A percentile compares a stretch with the other conserved stretches of the same genome.
Conservation (phyloP, 1,140 invertebrate genomes). For the Trichogramma pretiosum region DNA sequence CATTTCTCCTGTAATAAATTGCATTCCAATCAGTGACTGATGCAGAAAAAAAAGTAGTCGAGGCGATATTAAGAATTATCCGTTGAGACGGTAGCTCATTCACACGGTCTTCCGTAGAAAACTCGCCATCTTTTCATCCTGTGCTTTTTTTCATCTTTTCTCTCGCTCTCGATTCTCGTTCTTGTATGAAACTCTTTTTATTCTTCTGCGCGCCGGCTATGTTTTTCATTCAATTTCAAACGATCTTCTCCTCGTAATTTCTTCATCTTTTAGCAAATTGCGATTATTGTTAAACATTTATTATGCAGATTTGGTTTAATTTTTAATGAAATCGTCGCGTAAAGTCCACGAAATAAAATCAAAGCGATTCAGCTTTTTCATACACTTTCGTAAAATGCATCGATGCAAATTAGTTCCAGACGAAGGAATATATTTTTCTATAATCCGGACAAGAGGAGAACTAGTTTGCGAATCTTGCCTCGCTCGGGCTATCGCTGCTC, state of each 20-base stretch:
- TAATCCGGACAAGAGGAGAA: too few relatives aligned
- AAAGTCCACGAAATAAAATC: too few relatives aligned
- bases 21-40: constrained; percentile 36
- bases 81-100: constrained; percentile 40
- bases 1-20: too few relatives aligned
- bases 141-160: neutral
- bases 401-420: too few relatives aligned
- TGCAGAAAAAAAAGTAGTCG: constrained; percentile 24
- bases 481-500: too few relatives aligned
- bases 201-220: neutral
- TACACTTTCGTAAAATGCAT: too few relatives aligned
- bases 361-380: too few relatives aligned
- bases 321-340: too few relatives aligned
- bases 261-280: neutral
- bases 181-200: neutral
- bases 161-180: neutral
- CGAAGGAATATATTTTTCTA: too few relatives aligned
- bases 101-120: constrained; percentile 26
- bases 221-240: neutral
- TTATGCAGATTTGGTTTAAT: too few relatives aligned
- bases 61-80: constrained; percentile 20
- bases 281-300: too few relatives aligned
- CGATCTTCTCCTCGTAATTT: neutral
- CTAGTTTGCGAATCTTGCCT: too few relatives aligned
- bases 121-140: constrained; percentile 15